Conservation (phyloP, 2,888 invertebrate species). For the Drosophila sordidula region DNA sequence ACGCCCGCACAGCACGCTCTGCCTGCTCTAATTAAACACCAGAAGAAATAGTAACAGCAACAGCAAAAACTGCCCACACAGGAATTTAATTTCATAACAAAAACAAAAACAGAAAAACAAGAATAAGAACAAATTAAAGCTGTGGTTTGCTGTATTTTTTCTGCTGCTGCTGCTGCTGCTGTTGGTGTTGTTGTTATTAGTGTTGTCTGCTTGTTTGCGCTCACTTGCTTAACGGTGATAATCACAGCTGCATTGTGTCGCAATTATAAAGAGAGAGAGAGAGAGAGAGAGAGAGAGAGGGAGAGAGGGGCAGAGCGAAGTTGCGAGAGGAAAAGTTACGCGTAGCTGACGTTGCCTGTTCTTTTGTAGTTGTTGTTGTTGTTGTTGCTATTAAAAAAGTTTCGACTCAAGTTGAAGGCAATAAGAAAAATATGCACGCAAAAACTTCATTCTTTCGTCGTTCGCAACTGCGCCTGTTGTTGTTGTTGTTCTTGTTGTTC, state of each 20-base stretch:
- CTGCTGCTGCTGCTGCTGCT: neutral
- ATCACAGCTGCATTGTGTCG: conserved; percentile 68
- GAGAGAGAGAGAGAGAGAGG: neutral
- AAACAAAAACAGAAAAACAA: conserved; percentile 1
- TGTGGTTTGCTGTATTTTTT: conserved; percentile 15
- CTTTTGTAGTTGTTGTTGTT: conserved; percentile 9
- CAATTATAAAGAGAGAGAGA: conserved; percentile 11
- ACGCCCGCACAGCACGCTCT: conserved; percentile 1
- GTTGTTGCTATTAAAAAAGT: conserved; percentile 24
- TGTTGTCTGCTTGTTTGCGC: conserved; percentile 15
- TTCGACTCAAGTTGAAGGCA: conserved; percentile 10
- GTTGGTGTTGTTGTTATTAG: conserved; percentile 11
- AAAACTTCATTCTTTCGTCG: neutral
- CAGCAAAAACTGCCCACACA: conserved; percentile 4
- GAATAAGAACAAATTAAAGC: conserved; percentile 48
- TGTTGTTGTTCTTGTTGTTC: conserved; percentile 5
- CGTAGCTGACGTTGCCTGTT: neutral
- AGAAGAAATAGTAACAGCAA: conserved; percentile 13
- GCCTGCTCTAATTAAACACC: conserved; percentile 57
- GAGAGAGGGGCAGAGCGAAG: neutral
- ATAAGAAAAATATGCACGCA: conserved; percentile 25
- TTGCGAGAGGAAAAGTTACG: neutral
- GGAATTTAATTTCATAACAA: conserved; percentile 56
- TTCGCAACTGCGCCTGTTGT: neutral
- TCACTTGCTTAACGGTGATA: conserved; percentile 39